A percentile compares a stretch with the other conserved stretches of the same genome.
These are phyloP conservation scores for Cephus nigrinus DNA, from an alignment of 2,888 invertebrate genomes.

Conservation along the genomic window DNA sequence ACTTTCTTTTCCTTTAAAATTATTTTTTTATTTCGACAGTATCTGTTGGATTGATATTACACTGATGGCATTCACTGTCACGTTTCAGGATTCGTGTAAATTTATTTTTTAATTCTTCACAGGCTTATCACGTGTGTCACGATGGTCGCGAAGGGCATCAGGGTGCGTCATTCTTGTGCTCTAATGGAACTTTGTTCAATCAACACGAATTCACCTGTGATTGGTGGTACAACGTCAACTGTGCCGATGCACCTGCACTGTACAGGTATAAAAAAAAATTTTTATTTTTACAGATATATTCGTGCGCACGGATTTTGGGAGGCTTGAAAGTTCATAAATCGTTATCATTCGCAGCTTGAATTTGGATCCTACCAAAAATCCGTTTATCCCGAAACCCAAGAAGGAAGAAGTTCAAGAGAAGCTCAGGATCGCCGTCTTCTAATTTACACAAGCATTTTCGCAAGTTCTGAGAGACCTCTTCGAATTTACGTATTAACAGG, in stretches of 20 bases:
- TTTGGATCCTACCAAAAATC: constrained; percentile 83
- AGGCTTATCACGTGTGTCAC: constrained; percentile 90
- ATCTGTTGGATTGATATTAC: constrained; percentile 5
- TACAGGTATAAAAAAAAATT: constrained; percentile 73
- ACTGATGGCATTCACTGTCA: not conserved
- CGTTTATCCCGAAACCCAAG: constrained; percentile 81
- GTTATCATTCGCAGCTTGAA: constrained; percentile 73
- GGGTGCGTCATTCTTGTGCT: constrained; percentile 85
- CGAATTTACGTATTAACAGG: not conserved
- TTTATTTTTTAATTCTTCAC: constrained; percentile 31
- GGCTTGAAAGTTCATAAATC: not conserved
- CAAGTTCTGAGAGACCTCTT: not conserved
- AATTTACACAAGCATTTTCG: constrained; percentile 1
- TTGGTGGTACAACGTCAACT: constrained; percentile 94
- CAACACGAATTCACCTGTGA: constrained; percentile 88
- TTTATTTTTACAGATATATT: not conserved
- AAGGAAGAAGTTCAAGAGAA: constrained; percentile 68
- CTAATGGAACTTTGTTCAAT: constrained; percentile 88
- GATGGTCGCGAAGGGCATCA: constrained; percentile 87
- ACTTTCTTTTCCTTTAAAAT: constrained; percentile 27
- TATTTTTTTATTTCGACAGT: constrained; percentile 21
- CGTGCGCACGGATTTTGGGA: too few species aligned
- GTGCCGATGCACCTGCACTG: constrained; percentile 77
- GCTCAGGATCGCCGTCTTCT: constrained; percentile 52
- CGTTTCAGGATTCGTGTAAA: not conserved